Percentiles rank a stretch among this genome's conserved stretches.
Conservation (phyloP, 2,888 invertebrate species). For the Automeris io region DNA sequence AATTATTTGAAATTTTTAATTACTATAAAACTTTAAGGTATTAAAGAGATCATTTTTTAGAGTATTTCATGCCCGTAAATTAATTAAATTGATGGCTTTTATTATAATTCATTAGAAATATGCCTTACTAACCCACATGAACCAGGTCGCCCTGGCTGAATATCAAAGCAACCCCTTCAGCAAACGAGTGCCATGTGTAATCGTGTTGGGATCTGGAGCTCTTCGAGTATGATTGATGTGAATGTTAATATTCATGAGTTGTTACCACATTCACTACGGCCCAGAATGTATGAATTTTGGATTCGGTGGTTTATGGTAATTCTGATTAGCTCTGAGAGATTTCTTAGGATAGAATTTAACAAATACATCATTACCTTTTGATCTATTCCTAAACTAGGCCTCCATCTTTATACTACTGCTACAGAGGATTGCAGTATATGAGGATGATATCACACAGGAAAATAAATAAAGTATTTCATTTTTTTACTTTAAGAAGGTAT, state of each 20-base stretch:
- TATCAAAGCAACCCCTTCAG: slow-evolving; percentile 32
- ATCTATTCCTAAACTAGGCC: too few species aligned
- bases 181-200: slow-evolving; percentile 40
- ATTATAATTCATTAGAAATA: slow-evolving; percentile 31
- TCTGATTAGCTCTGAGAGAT: slow-evolving; percentile 5
- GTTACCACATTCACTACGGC: slow-evolving; percentile 44
- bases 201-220: slow-evolving; percentile 39
- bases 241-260: slow-evolving; percentile 69
- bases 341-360: too few species aligned
- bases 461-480: too few species aligned
- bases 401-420: too few species aligned
- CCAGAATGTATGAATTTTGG: slow-evolving; percentile 19
- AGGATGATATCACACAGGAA: too few species aligned
- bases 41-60: too few species aligned
- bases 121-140: slow-evolving; percentile 39
- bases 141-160: slow-evolving; percentile 24
- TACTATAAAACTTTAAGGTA: too few species aligned
- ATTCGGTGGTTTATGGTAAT: slow-evolving; percentile 11
- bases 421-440: too few species aligned
- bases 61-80: too few species aligned
- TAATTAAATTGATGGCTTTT: slow-evolving; percentile 6
- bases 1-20: too few species aligned
- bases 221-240: slow-evolving; percentile 62
- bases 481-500: too few species aligned
- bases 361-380: too few species aligned